Base-by-base conservation (phyloP, 2,797 vertebrate species). In the Falco columbarius region DNA sequence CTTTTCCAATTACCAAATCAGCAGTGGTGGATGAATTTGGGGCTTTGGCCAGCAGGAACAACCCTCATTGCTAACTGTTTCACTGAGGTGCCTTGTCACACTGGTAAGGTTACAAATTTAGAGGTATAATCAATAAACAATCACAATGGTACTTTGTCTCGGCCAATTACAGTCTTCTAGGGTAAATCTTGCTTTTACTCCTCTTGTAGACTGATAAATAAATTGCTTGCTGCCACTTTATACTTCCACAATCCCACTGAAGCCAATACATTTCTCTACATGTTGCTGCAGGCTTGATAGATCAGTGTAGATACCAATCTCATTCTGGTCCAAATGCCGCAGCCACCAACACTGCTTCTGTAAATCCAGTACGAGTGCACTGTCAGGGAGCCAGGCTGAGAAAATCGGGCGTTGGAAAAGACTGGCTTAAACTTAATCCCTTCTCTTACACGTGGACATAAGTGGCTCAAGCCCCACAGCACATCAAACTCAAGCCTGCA, bases 281-380 rank as follows among this genome's bases (percentile, higher is more conserved):
- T 5, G 0, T 4, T 83, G 13, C 51, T 1, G 2, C 1, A 4
- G 47, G 26, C 42, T 79, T 1, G 1, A 21, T 9, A 30, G 84
- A 5, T 9, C 54, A 54, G n/a, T 51, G 13, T 36, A 70, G n/a
- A 49, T 81, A 12, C 68, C 4, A 3, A 8, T 67, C 13, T 83
- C 32, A 26, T 21, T 65, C 81, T 59, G 54, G 27, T 72, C 47
- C 76, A 76, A 36, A 66, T 11, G 15, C 30, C 54, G 47, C 24
- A 62, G 52, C 71, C 79, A 54, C n/a, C 32, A 34, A 21, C 0
- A 3, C 34, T 58, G 3, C 51, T n/a, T 56, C 62, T 44, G 18
- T 62, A 91, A 81, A 80, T 52, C 55, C n/a, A 36, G 21, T 46
- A 62, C 0, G 2, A 85, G 8, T 5, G 7, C 3, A 2, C 36